These are phyloP conservation scores for Ascaphus truei DNA, from an alignment of 2,113 vertebrate species.

Conservation along the genomic window DNA sequence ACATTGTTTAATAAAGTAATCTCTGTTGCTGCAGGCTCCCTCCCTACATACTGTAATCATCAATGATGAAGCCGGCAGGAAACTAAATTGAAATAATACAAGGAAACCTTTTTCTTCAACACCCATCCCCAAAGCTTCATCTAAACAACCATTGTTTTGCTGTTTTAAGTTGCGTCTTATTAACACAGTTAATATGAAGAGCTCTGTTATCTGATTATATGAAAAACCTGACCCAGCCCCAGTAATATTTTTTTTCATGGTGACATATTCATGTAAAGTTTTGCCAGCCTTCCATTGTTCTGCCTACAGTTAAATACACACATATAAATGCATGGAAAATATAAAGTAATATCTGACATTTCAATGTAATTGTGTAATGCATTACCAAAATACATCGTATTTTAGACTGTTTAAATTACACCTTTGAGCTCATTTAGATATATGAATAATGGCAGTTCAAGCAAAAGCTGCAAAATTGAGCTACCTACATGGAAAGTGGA, in stretches of 20 bases:
- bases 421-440: no score
- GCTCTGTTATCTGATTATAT: constrained; percentile 25
- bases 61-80: constrained; percentile 52
- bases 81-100: constrained; percentile 50
- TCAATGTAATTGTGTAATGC: no score
- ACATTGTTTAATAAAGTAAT: constrained; percentile 37
- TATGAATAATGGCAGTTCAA: no score
- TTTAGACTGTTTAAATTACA: no score
- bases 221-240: constrained; percentile 39
- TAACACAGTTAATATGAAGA: constrained; percentile 34
- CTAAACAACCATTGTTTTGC: constrained; percentile 40
- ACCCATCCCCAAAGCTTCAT: constrained; percentile 44
- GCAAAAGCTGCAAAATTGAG: no score
- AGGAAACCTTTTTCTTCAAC: constrained; percentile 55
- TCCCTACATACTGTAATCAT: constrained; percentile 25
- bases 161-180: constrained; percentile 32
- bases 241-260: constrained; percentile 39
- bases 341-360: no score
- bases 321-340: no score
- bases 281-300: no score
- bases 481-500: no score
- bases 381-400: no score
- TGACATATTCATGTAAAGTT: no score
- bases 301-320: no score
- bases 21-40: constrained; percentile 41